Evolutionary conservation across 2,113 vertebrate species (phyloP).

Genomic region (Lethenteron reissneri): DNA sequence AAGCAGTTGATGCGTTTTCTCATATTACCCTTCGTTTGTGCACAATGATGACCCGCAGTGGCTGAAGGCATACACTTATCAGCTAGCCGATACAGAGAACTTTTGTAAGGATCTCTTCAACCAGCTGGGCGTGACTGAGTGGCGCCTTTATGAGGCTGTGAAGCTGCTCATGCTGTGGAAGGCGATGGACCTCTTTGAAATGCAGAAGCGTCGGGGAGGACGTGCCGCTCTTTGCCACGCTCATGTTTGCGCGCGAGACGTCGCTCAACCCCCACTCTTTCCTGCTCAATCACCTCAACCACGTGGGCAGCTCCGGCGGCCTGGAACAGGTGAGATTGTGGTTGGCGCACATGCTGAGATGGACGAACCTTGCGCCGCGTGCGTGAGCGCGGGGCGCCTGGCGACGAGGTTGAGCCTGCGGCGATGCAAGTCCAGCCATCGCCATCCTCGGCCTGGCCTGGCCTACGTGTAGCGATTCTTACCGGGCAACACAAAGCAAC

Average conservation of each 20-base stretch:
- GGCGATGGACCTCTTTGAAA: conserved; percentile 43
- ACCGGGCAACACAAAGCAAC: too few species aligned
- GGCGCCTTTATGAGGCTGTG: conserved; percentile 62
- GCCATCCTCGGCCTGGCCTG: too few species aligned
- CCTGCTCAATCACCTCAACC: conserved; percentile 68
- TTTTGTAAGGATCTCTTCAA: background rate
- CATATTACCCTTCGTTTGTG: too few species aligned
- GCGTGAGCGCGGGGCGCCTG: too few species aligned
- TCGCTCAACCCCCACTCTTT: conserved; percentile 53
- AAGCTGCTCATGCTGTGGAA: conserved; percentile 76
- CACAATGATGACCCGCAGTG: too few species aligned
- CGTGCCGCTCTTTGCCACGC: conserved; percentile 75
- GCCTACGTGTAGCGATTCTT: too few species aligned
- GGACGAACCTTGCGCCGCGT: too few species aligned
- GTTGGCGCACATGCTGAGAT: background rate
- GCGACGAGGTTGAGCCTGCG: too few species aligned
- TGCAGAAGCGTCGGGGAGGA: conserved; percentile 38
- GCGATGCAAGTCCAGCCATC: too few species aligned
- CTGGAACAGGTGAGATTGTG: conserved; percentile 56
- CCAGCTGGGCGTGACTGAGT: conserved; percentile 28
- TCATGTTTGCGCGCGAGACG: conserved; percentile 76
- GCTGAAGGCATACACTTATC: too few species aligned
- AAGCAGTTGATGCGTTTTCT: too few species aligned
- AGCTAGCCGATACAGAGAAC: background rate
- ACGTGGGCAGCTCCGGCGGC: conserved; percentile 62